phyloP scores from a whole-genome alignment of 2,113 vertebrate genomes.

The Murina feae region DNA sequence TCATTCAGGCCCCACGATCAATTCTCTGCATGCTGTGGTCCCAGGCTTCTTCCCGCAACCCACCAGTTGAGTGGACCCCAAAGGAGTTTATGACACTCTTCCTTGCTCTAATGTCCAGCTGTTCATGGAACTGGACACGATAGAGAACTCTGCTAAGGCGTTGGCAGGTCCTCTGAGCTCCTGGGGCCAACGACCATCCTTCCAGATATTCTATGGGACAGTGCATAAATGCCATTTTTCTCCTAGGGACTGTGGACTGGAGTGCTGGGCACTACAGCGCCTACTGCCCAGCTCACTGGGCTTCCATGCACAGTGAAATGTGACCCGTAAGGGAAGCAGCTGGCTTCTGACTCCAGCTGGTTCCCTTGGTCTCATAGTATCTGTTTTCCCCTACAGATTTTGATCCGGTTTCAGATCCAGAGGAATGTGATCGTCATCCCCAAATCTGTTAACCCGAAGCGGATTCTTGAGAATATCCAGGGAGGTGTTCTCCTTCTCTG shows the following conservation, averaged over 20 bases:
- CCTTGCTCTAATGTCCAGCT: accelerated
- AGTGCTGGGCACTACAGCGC: not conserved
- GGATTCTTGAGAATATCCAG: conserved; percentile 89
- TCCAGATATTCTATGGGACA: not conserved
- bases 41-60: not conserved
- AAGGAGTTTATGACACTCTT: not conserved
- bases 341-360: not conserved
- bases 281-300: not conserved
- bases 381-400: conserved; percentile 77
- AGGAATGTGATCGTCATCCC: conserved; percentile 89
- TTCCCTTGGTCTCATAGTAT: not conserved
- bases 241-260: not conserved
- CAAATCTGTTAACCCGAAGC: conserved; percentile 87
- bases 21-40: too few species aligned
- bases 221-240: not conserved
- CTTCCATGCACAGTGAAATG: not conserved
- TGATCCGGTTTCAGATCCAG: conserved; percentile 90
- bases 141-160: not conserved
- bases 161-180: not conserved
- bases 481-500: conserved; percentile 67
- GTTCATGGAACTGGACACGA: accelerated
- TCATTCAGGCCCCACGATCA: too few species aligned
- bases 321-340: not conserved
- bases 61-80: not conserved
- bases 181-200: not conserved